Percentiles rank a stretch among this genome's conserved stretches.
These are phyloP conservation scores for Catalaphyllia jardinei DNA, from an alignment of 64 coral and sea anemone species.

Conservation along the genomic window DNA sequence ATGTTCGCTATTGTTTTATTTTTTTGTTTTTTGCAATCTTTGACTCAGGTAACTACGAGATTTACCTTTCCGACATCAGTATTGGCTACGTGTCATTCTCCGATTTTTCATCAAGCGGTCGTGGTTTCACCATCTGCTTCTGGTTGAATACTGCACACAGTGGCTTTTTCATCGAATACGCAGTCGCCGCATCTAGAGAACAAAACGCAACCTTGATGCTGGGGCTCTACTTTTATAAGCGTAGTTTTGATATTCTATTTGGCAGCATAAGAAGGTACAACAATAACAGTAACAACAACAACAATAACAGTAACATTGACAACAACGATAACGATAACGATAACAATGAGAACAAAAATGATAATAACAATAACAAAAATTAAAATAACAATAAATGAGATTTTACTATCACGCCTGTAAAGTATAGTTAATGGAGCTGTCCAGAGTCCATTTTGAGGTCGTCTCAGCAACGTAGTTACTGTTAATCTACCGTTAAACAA, in stretches of 20 bases:
- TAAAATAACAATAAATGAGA: no score
- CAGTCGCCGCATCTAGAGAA: background rate
- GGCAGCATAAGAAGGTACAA: background rate
- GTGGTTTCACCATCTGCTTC: background rate
- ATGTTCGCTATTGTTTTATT: background rate
- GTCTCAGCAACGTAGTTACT: no score
- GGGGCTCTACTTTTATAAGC: background rate
- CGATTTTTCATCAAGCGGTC: background rate
- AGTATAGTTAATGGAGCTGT: no score
- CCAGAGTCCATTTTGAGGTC: no score
- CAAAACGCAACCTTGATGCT: background rate
- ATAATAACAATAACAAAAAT: background rate
- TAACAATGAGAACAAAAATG: background rate
- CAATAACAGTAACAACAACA: no score
- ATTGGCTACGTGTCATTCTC: background rate
- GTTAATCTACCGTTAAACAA: no score
- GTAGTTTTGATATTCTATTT: background rate
- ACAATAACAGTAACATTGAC: no score
- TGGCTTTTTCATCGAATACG: conserved; percentile 3
- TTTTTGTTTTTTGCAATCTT: background rate
- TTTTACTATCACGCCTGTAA: background rate
- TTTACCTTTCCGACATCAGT: background rate
- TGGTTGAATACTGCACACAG: background rate
- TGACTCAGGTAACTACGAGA: background rate
- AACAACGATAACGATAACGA: no score